Evolutionary conservation across 2,113 vertebrate species (phyloP).

Genomic region (Octodon degus): DNA sequence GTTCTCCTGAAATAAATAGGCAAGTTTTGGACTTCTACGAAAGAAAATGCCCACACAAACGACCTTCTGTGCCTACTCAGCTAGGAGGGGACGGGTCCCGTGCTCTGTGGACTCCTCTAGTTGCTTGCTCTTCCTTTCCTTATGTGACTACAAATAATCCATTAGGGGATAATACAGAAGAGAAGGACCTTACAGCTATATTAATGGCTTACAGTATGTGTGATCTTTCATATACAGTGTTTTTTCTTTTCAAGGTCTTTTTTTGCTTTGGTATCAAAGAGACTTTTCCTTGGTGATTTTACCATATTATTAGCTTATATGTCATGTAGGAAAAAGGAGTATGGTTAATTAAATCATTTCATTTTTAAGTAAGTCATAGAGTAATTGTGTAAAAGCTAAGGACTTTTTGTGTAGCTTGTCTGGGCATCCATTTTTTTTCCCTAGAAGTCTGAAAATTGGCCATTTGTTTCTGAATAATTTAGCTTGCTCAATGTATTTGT

Average conservation of each 20-base stretch:
- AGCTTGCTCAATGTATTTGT: not conserved
- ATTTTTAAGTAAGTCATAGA: slow-evolving; percentile 39
- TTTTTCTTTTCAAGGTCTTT: too few species aligned
- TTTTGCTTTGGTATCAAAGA: slow-evolving; percentile 3
- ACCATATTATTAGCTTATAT: slow-evolving; percentile 21
- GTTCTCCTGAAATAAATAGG: not conserved
- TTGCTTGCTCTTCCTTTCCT: not conserved
- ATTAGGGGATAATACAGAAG: not conserved
- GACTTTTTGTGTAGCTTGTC: not conserved
- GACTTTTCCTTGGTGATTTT: not conserved
- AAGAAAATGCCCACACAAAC: not conserved
- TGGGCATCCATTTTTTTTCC: not conserved
- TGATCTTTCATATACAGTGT: not conserved
- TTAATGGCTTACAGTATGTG: not conserved
- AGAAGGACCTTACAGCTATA: not conserved
- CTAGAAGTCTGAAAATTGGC: not conserved
- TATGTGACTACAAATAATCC: not conserved
- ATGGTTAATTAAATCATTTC: slow-evolving; percentile 5
- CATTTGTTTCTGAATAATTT: not conserved
- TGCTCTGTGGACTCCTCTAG: not conserved
- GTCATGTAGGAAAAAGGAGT: slow-evolving; percentile 13
- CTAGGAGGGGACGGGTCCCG: not conserved
- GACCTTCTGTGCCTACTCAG: not conserved
- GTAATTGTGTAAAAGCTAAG: slow-evolving; percentile 12
- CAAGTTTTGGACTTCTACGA: not conserved